phyloP scores from a whole-genome alignment of 2,113 vertebrate genomes.

The Coreoperca whiteheadi region DNA sequence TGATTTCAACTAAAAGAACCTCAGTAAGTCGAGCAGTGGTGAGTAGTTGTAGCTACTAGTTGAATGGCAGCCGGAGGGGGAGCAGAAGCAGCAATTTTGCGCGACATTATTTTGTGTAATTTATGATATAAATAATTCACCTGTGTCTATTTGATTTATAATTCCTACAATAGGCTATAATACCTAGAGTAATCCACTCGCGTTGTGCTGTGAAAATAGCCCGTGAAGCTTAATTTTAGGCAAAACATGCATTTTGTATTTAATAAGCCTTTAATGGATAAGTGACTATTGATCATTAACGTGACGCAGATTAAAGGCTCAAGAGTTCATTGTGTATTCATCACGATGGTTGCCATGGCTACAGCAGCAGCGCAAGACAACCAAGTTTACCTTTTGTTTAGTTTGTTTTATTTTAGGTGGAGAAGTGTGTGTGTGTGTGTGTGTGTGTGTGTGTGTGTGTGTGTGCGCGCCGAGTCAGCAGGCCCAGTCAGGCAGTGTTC shows the following conservation, averaged over 20 bases:
- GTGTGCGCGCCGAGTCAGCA: slow-evolving; percentile 33
- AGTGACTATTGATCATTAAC: neutral
- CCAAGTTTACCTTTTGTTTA: no score
- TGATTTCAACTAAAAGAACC: neutral
- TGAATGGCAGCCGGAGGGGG: neutral
- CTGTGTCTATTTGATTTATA: slow-evolving; percentile 5
- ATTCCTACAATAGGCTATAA: slow-evolving; percentile 4
- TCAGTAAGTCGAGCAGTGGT: neutral
- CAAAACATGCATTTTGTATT: neutral
- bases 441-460: neutral
- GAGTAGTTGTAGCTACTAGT: neutral
- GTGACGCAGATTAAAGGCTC: slow-evolving; percentile 3
- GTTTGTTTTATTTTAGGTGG: neutral
- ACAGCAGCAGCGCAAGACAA: neutral
- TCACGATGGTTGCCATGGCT: slow-evolving; percentile 22
- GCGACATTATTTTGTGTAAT: slow-evolving; percentile 10
- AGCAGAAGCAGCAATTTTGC: neutral
- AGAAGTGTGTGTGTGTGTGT: neutral
- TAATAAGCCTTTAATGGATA: neutral
- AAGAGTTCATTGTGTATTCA: slow-evolving; percentile 6
- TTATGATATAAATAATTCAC: slow-evolving; percentile 29
- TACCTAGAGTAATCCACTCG: neutral
- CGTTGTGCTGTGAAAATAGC: neutral
- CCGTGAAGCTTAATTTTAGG: neutral
- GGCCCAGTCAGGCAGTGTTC: slow-evolving; percentile 10